Evolutionary conservation across 2,888 invertebrate species (phyloP), one percentile per base, ranked within the genome.

Genomic region (Pollenia griseotomentosa): DNA sequence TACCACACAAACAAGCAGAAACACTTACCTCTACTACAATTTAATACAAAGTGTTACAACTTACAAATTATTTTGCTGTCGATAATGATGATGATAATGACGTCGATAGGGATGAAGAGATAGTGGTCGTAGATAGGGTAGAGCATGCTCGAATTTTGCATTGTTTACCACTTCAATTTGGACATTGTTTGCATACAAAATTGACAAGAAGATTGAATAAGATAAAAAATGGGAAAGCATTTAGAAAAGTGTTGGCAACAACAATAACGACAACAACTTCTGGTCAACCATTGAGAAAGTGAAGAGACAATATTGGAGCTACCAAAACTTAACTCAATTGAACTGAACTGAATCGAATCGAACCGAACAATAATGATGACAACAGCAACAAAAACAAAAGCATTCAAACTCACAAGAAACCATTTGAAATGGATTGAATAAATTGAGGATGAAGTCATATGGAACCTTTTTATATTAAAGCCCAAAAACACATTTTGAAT

Each of bases 181-280:
- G 89, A 91, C 90, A 91, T 89, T 91, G 92, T 91, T 91, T 91
- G 91, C 91, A 91, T 92, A 91, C 90, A 82, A 90, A 91, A 91
- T 91, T 91, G 91, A 90, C 90, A 89, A 87, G 75, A 40, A 53
- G 12, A 70, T 70, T 42, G 53, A 53, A 44, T 23, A 42, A 9
- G 44, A 78, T 57, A n/a, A 68, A 53, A n/a, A 19, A 23, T 53
- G 19, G 33, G 33, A 53, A 71, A 51, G 11, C 2, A 12, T 51
- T 19, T 33, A 53, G 16, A 6, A 11, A 16, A 12, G 42, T 70
- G 40, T 70, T 53, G 12, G 53, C 7, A 40, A 44, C 33, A 44
- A 16, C 7, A n/a, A 42, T 12, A 42, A 44, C 16, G 7, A 7
- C 3, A 11, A 44, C 16, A 51, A 3, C 11, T 63, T 46, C 57